A percentile compares a stretch with the other conserved stretches of the same genome.
Conservation (phyloP, 2,888 invertebrate species). For the Drosophila melanosoma region DNA sequence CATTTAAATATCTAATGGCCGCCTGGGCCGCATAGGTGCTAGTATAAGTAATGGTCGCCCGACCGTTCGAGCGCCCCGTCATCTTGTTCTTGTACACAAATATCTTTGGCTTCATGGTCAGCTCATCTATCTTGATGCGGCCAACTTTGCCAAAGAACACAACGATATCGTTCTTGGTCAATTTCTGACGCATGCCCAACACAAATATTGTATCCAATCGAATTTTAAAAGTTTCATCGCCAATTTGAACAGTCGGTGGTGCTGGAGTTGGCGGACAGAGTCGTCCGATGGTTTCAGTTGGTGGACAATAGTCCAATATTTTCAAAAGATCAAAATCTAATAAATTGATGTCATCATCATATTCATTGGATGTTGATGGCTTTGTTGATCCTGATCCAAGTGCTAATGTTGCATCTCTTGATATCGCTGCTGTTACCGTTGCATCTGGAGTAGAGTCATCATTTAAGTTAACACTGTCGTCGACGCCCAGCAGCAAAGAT, state of each 20-base stretch:
- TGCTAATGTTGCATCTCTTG: not conserved
- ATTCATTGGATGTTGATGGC: not conserved
- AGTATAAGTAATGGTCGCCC: slow-evolving; percentile 69
- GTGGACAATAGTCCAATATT: slow-evolving; percentile 13
- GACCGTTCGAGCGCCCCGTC: slow-evolving; percentile 69
- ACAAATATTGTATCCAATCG: slow-evolving; percentile 66
- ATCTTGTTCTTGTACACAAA: slow-evolving; percentile 70
- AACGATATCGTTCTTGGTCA: slow-evolving; percentile 68
- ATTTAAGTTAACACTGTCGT: slow-evolving; percentile 25
- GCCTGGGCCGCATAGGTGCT: slow-evolving; percentile 58
- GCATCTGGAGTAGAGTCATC: slow-evolving; percentile 8
- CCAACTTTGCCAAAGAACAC: slow-evolving; percentile 59
- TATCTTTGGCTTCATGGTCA: slow-evolving; percentile 62
- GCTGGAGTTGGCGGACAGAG: slow-evolving; percentile 10
- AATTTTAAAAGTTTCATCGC: slow-evolving; percentile 56
- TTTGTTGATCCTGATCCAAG: slow-evolving; percentile 4
- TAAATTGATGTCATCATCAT: not conserved
- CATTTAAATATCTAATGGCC: slow-evolving; percentile 53
- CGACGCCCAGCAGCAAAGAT: slow-evolving; percentile 39
- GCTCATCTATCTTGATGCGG: slow-evolving; percentile 52
- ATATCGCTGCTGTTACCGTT: not conserved
- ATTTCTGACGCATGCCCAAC: slow-evolving; percentile 61
- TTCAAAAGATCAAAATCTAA: slow-evolving; percentile 27
- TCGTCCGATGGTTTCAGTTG: slow-evolving; percentile 16
- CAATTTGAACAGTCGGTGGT: slow-evolving; percentile 34